phyloP scores from a whole-genome alignment of 2,113 vertebrate species.

The Porphyrio hochstetteri region DNA sequence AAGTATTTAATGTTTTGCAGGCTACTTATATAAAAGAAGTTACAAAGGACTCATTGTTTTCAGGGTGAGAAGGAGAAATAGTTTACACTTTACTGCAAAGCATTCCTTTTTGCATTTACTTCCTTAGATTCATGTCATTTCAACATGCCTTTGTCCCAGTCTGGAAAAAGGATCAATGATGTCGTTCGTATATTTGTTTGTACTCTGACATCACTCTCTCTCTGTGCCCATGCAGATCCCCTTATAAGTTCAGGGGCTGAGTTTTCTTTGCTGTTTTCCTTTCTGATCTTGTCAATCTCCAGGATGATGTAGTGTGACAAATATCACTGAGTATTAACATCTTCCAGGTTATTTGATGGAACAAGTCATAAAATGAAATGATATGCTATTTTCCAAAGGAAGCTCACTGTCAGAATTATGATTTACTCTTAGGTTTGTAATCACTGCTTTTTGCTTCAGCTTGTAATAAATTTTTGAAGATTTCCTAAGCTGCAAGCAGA shows the following conservation, averaged over 20 bases:
- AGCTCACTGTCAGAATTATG: neutral
- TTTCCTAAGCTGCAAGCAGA: neutral
- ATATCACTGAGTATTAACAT: neutral
- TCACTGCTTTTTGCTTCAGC: neutral
- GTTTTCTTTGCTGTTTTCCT: neutral
- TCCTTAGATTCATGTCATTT: neutral
- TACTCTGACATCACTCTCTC: neutral
- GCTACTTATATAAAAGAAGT: neutral
- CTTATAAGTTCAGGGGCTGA: neutral
- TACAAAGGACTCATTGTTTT: neutral
- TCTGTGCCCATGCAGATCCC: neutral
- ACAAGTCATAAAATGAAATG: neutral
- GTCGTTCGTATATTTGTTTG: accelerated
- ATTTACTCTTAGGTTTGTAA: neutral
- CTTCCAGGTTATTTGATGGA: neutral
- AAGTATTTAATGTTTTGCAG: neutral
- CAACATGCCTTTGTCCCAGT: neutral
- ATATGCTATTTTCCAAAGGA: neutral
- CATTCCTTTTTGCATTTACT: neutral
- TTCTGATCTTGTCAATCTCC: neutral
- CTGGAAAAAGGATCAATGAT: accelerated
- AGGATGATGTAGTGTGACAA: neutral
- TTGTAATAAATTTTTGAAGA: neutral
- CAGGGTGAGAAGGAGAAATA: neutral
- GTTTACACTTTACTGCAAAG: neutral